Evolutionary conservation across 2,888 invertebrate genomes (phyloP), one percentile per base, ranked within the genome.

Genomic region (Chloromyia formosa): DNA sequence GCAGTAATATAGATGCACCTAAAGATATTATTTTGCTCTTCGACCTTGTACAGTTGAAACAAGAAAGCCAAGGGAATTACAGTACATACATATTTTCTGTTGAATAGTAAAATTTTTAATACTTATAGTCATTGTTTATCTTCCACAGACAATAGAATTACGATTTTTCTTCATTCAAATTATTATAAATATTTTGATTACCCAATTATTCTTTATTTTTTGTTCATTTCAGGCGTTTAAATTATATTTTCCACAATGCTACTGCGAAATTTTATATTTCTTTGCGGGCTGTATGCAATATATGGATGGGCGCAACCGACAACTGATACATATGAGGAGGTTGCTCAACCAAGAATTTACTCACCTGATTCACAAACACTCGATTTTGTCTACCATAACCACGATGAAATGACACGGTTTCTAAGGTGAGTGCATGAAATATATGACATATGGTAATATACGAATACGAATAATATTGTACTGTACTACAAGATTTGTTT

Each of bases 341-440:
- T 84, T 75, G 83, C 84, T 14, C 84, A 84, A 78, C 84, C 84
- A 5, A 78, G 85, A 54, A 84, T 84, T 45, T 85, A 85, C 77
- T 80, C 82, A 77, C 85, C 85, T 14, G 84, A 85, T 77, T 81
- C 84, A 58, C 82, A 84, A 74, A 81, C 82, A 62, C 79, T 95
- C 78, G 94, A 94, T 80, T 96, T 93, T 86, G 89, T 89, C 74
- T 97, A 97, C 84, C 97, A 96, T 83, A 92, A 94, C 85, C 94
- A 94, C 82, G 93, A 94, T 45, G 90, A 92, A 82, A 88, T 97
- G 88, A 95, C 95, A 54, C 89, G 90, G 78, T 94, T 93, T 85
- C 86, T 97, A 75, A 89, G 94, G 80, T 90, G 79, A 75, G 62
- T 73, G 22, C 16, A 35, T 35, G 7, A 7, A 35, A 35, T 35